A percentile compares a stretch with the other conserved stretches of the same genome.
Evolutionary conservation across 2,888 invertebrate genomes (phyloP).

Genomic region (Carabus problematicus): DNA sequence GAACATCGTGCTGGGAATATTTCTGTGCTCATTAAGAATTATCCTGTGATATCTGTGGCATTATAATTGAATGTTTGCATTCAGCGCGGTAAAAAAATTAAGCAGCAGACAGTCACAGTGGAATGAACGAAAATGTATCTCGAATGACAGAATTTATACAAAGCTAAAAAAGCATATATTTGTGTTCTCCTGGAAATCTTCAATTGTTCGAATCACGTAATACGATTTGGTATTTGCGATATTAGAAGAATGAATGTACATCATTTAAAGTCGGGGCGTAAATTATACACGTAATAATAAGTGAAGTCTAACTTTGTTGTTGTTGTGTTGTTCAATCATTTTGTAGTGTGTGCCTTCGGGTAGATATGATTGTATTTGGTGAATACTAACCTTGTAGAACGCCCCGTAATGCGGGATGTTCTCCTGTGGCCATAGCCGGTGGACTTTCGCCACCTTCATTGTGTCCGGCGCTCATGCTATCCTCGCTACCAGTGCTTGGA

Average conservation of each 20-base stretch:
- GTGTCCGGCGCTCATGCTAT: conserved; percentile 60
- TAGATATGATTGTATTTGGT: no score
- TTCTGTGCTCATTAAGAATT: conserved; percentile 24
- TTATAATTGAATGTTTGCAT: conserved; percentile 29
- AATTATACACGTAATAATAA: no score
- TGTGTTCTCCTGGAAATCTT: no score
- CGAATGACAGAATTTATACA: no score
- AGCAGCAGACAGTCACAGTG: neutral
- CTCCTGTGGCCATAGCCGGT: conserved; percentile 60
- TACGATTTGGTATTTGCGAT: no score
- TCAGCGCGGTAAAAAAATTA: neutral
- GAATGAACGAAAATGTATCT: no score
- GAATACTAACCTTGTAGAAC: conserved; percentile 63
- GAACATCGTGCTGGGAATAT: conserved; percentile 9
- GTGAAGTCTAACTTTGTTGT: neutral
- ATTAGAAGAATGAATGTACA: no score
- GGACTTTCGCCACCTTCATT: conserved; percentile 56
- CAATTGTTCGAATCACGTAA: no score
- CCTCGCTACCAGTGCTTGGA: conserved; percentile 61
- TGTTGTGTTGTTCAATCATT: neutral
- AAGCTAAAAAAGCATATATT: no score
- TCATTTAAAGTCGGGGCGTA: no score
- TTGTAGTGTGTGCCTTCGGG: neutral
- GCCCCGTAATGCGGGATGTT: conserved; percentile 72
- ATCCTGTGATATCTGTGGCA: conserved; percentile 11